These are phyloP conservation scores for Macquaria ambigua DNA, from an alignment of 2,113 vertebrate species.

Conservation along the genomic window DNA sequence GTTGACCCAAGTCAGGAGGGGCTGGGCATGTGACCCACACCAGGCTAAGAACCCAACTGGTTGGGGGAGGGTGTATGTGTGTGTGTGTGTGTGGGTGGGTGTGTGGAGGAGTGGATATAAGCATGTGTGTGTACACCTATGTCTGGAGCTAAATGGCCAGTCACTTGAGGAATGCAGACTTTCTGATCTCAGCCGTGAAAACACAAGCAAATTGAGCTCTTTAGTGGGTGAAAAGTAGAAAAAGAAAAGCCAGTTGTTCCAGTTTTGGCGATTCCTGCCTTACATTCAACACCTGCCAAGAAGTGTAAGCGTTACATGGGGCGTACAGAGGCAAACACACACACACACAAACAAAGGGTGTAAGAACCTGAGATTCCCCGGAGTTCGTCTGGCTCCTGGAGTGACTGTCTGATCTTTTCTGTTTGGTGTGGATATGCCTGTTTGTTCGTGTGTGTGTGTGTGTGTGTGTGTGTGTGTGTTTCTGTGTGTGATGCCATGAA, in stretches of 20 bases:
- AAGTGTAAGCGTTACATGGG: background rate
- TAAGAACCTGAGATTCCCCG: slow-evolving; percentile 27
- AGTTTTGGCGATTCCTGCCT: slow-evolving; percentile 26
- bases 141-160: slow-evolving; percentile 64
- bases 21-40: slow-evolving; percentile 80
- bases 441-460: slow-evolving; percentile 18
- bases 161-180: slow-evolving; percentile 60
- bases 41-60: slow-evolving; percentile 60
- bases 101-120: slow-evolving; percentile 29
- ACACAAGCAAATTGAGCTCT: slow-evolving; percentile 27
- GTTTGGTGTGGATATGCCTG: slow-evolving; percentile 10
- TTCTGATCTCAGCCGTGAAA: slow-evolving; percentile 46
- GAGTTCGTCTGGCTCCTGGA: slow-evolving; percentile 47
- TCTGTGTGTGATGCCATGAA: slow-evolving; percentile 15
- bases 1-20: slow-evolving; percentile 78
- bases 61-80: slow-evolving; percentile 59
- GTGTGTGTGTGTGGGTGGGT: slow-evolving; percentile 35
- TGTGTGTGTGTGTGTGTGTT: background rate
- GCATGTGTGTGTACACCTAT: slow-evolving; percentile 53
- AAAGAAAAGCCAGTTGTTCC: slow-evolving; percentile 39
- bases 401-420: slow-evolving; percentile 46
- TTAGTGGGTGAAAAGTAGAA: background rate
- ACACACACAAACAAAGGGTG: slow-evolving; percentile 26
- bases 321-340: slow-evolving; percentile 8
- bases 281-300: slow-evolving; percentile 13